Base-by-base conservation (phyloP, 2,113 vertebrate genomes). In the Mormoops blainvillei region DNA sequence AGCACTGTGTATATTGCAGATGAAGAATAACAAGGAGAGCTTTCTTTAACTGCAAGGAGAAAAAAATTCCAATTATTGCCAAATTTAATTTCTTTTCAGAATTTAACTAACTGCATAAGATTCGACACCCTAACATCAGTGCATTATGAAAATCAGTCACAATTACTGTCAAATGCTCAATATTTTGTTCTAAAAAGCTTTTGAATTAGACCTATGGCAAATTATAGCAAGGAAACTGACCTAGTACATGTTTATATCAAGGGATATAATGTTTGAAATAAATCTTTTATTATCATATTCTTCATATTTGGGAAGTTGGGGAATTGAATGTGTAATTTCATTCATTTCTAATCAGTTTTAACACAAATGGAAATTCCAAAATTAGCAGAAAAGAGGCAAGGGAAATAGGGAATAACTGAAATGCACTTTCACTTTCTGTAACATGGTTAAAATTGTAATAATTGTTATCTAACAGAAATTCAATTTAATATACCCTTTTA, bases 61-160 rank as follows among this genome's bases (percentile, higher is more conserved):
- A 76, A 93, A 97, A 98, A 97, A 96, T n/a, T 18, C 68, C 16
- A 95, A 94, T 81, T 87, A 95, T 97, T 98, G 54, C 87, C 96
- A 91, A 87, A 97, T 95, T 97, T 98, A 71, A 98, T 97, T 96
- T 97, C 56, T 77, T 98, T 96, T 95, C 85, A 97, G 93, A 98
- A 97, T 97, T 97, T 98, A 98, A 97, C 93, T 96, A 97, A 97
- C 94, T 97, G 76, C 76, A 81, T 81, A 87, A 94, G 92, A 97
- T 91, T 58, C 97, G 98, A 97, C 83, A 94, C 20, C 26, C 85
- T 97, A 76, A 81, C 88, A 94, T 81, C 91, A 89, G 54, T 95
- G 81, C 92, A 96, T 88, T 98, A 94, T 73, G 95, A 95, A 98
- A 97, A 90, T 96, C 94, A 94, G 50, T 96, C 41, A 9, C 70